Base-by-base conservation (phyloP, 2,113 vertebrate species). In the Cottus gobio region DNA sequence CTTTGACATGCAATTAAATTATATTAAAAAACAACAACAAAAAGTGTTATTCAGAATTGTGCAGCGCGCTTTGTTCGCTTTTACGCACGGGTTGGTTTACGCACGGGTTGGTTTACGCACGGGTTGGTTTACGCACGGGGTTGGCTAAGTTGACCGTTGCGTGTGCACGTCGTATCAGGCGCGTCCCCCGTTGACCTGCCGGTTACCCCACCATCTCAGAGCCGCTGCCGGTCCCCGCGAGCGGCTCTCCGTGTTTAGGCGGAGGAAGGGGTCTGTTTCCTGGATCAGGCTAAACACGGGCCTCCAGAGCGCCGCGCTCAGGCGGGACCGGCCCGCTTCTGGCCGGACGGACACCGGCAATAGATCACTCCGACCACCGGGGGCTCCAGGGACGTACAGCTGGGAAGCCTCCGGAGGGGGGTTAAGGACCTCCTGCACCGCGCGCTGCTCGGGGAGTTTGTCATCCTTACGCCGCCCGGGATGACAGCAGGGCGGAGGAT, bases 221-320 rank as follows among this genome's bases (percentile, higher is more conserved):
- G 94, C 93, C 91, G 95, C 90, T 77, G 90, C 82, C 66, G 54
- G 69, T 73, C 63, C 75, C 1, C 22, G 93, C 92, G 94, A 94
- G 94, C 93, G 92, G 94, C 93, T 42, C 95, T 50, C 88, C 85
- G 88, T 98, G 97, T 98, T 98, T 97, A 97, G 95, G 94, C 93
- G 95, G 96, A 97, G 97, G 97, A 98, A 98, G 96, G 95, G 96
- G 96, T 94, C 97, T 97, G 97, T 97, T 98, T 98, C 97, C 97
- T 96, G 97, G 91, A 94, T 88, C 91, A 91, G 96, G 95, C 96
- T 96, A 95, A 97, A 96, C 95, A 95, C 94, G 95, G 96, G 96
- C 96, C 95, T 84, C 90, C 95, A 95, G 95, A 96, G 96, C 93
- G 91, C 94, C 94, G 95, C 94, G 94, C 95, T 95, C 92, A 90